phyloP scores from a whole-genome alignment of 2,888 invertebrate species.

The Amiota mariae region DNA sequence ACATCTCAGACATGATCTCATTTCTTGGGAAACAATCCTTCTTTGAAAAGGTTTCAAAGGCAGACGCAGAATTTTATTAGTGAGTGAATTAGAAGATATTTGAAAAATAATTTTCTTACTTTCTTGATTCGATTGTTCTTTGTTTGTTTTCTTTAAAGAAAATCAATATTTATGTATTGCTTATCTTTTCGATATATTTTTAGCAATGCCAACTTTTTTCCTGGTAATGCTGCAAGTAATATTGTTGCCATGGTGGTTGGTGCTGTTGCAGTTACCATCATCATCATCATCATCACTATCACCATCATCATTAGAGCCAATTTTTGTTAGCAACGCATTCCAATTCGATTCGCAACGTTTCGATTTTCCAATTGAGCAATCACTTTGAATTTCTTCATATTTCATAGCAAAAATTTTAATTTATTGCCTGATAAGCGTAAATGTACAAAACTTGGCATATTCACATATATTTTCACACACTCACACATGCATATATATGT shows the following conservation, averaged over 20 bases:
- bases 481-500: background rate
- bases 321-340: background rate
- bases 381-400: slow-evolving; percentile 29
- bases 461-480: background rate
- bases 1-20: no score
- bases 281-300: background rate
- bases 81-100: no score
- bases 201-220: no score
- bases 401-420: slow-evolving; percentile 32
- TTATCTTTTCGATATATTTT: no score
- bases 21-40: no score
- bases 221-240: no score
- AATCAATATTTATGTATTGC: no score
- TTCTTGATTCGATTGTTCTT: no score
- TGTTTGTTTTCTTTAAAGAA: no score
- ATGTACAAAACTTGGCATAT: background rate
- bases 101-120: no score
- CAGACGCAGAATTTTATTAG: no score
- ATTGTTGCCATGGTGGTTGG: background rate
- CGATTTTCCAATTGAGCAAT: slow-evolving; percentile 32
- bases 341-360: slow-evolving; percentile 12
- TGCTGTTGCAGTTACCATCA: background rate
- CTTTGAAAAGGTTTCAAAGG: no score
- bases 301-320: background rate
- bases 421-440: slow-evolving; percentile 24